Evolutionary conservation across 2,797 vertebrate species (phyloP).

Genomic region (Australoheros facetus): DNA sequence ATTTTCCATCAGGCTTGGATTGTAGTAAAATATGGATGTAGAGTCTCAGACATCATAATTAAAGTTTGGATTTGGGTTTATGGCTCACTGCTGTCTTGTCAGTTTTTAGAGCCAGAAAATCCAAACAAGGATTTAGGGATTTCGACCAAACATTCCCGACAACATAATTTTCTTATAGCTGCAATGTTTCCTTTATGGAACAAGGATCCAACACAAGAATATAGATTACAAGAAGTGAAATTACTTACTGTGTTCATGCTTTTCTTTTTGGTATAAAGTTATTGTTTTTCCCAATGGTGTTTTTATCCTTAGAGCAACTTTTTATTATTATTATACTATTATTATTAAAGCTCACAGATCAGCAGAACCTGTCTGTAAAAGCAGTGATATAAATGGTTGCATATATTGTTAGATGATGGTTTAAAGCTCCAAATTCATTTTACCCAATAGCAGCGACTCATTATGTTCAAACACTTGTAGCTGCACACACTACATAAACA

Average conservation of each 20-base stretch:
- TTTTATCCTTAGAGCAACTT: not conserved
- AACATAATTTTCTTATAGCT: conserved; percentile 7
- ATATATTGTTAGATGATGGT: not conserved
- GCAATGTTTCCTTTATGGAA: conserved; percentile 2
- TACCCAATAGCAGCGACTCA: not conserved
- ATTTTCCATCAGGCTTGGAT: conserved; percentile 26
- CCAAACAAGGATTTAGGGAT: conserved; percentile 32
- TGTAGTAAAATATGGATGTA: conserved; percentile 22
- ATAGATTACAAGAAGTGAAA: not conserved
- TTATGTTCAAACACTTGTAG: not conserved
- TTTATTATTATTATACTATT: not conserved
- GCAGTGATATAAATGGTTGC: not conserved
- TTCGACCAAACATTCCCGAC: conserved; percentile 12
- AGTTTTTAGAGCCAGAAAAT: conserved; percentile 30
- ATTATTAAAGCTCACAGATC: not conserved
- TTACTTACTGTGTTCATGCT: not conserved
- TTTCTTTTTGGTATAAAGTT: not conserved
- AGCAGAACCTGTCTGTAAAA: not conserved
- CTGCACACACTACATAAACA: not conserved
- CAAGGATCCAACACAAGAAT: not conserved
- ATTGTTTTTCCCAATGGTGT: not conserved
- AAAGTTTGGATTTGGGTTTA: conserved; percentile 37
- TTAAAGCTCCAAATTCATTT: not conserved
- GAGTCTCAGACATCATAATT: conserved; percentile 36
- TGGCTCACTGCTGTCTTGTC: conserved; percentile 23